Base-by-base conservation (phyloP, 92 coral and sea anemone genomes). In the Pocillopora meandrina region DNA sequence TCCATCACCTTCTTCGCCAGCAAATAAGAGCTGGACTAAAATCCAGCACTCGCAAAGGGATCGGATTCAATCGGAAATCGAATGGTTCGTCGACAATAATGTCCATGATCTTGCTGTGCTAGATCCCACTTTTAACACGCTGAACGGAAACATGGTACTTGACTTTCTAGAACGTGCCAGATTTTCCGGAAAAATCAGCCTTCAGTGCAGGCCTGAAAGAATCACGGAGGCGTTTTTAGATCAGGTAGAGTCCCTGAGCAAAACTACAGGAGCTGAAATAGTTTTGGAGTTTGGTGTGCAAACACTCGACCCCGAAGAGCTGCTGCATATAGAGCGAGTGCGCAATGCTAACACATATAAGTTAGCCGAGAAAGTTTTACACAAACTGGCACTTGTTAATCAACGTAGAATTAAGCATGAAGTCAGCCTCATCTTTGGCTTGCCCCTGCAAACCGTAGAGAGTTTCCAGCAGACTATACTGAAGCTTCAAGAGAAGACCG, bases 71-170 rank as follows among this genome's bases (percentile, higher is more conserved):
- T 64, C 85, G 13, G 90, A 86, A 42, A 86, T 86, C 9, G 90
- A 86, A 62, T 86, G 85, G 79, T 81, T 86, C 75, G 79, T 80
- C 4, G 74, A 86, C 0, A 71, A 86, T 58, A 8, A 74, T 14
- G 90, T 86, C 20, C 15, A 75, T 3, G 90, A 86, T 74, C 33
- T 86, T 26, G 90, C 90, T 4, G 90, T 86, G 1, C 74, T 86
- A 34, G 90, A 86, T 81, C 90, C 90, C 12, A 86, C 90, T 34
- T 86, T 86, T 52, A 86, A 86, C 57, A 79, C 90, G 33, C 75
- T 42, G 47, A 80, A 80, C 8, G 85, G 85, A 2, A 42, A 86
- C 61, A 61, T 57, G 11, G 90, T 86, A 6, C 67, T 86, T 18
- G 85, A 60, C 19, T 52, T 80, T 10, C 56, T 86, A 19, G 90